phyloP scores from a whole-genome alignment of 2,797 vertebrate genomes.

The Avahi laniger region DNA sequence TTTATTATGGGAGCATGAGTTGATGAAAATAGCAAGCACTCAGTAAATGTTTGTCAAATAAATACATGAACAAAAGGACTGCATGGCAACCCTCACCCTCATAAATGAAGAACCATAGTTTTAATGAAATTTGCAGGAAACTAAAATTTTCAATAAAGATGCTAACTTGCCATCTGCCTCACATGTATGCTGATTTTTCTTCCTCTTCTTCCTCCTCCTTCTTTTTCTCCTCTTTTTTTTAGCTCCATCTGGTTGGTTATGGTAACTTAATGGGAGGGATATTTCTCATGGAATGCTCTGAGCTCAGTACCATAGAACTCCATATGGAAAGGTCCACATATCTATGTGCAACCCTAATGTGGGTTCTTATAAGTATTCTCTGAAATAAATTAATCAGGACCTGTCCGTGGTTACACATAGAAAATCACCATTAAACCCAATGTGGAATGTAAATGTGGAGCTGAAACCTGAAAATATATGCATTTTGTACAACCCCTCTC shows the following conservation, averaged over 20 bases:
- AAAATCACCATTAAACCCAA: slow-evolving; percentile 14
- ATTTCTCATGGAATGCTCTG: background rate
- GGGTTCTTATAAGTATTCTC: background rate
- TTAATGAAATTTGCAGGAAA: background rate
- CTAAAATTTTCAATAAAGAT: background rate
- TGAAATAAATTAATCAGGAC: slow-evolving; percentile 29
- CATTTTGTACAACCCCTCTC: background rate
- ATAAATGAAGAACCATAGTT: background rate
- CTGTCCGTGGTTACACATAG: background rate
- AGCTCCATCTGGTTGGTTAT: background rate
- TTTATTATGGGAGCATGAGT: background rate
- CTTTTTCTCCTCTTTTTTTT: background rate
- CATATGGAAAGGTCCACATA: background rate
- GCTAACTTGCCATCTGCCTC: background rate
- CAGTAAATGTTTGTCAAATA: background rate
- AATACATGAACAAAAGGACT: background rate
- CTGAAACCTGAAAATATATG: background rate
- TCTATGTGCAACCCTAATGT: background rate
- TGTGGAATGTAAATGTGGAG: background rate
- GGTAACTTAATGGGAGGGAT: background rate
- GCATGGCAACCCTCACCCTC: background rate
- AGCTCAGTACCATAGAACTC: background rate
- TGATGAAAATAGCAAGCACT: background rate
- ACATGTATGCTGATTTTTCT: background rate
- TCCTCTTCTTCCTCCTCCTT: background rate